phyloP scores from a whole-genome alignment of 2,797 vertebrate species.

The Pachyuromys duprasi region DNA sequence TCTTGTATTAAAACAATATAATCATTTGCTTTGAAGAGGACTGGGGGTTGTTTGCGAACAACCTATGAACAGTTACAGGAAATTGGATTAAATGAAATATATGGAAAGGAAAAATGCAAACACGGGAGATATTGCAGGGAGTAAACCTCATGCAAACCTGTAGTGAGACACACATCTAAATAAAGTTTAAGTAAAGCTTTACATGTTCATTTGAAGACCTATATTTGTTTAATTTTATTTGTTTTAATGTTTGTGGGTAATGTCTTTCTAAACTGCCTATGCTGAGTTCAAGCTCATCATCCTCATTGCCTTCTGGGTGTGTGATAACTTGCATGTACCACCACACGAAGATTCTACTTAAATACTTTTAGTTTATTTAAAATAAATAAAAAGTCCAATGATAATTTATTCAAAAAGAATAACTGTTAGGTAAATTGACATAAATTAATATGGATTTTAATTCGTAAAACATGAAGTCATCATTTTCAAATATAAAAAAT shows the following conservation, averaged over 20 bases:
- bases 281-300: not conserved
- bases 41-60: slow-evolving; percentile 17
- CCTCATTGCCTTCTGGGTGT: not conserved
- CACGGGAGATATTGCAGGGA: not conserved
- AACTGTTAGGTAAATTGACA: not conserved
- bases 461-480: not conserved
- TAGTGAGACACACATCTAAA: not conserved
- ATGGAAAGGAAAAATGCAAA: not conserved
- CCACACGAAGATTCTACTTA: no score
- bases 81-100: not conserved
- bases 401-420: not conserved
- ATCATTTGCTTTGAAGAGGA: slow-evolving; percentile 8
- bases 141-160: not conserved
- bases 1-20: slow-evolving; percentile 20
- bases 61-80: not conserved
- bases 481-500: not conserved
- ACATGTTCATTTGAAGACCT: not conserved
- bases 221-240: not conserved
- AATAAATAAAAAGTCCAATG: not conserved
- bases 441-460: not conserved
- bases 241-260: not conserved
- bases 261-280: not conserved
- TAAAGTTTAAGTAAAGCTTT: not conserved
- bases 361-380: not conserved
- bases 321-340: not conserved